phyloP scores from a whole-genome alignment of 2,797 vertebrate species.

The Schizothorax lantsangensis region DNA sequence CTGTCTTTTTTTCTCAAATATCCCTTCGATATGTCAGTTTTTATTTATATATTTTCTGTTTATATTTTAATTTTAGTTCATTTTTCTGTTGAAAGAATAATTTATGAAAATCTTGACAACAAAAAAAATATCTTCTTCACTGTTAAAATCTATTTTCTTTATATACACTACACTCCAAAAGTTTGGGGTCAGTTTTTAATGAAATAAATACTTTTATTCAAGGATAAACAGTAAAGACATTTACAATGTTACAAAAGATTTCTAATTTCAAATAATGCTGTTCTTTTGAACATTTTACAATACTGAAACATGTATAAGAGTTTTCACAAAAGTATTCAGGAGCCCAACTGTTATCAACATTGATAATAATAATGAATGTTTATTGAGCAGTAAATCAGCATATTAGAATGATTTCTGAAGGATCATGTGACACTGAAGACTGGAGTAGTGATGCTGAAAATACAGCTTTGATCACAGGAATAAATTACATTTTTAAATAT shows the following conservation, averaged over 20 bases:
- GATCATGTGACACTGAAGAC: too few relatives aligned
- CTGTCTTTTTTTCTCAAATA: too few relatives aligned
- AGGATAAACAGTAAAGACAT: not conserved
- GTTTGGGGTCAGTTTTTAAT: not conserved
- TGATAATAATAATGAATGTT: too few relatives aligned
- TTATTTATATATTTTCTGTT: too few relatives aligned
- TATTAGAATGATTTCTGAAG: too few relatives aligned
- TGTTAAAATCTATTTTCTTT: not conserved
- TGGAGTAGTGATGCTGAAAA: too few relatives aligned
- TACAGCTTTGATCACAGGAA: too few relatives aligned
- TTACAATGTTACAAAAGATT: not conserved
- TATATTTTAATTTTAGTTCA: too few relatives aligned
- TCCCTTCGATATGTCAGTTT: too few relatives aligned
- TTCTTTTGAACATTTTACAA: not conserved
- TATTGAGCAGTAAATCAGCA: too few relatives aligned
- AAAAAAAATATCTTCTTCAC: not conserved
- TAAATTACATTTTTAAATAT: too few relatives aligned
- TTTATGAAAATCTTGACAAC: not conserved
- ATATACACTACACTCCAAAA: not conserved
- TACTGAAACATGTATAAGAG: not conserved
- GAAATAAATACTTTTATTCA: not conserved
- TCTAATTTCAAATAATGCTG: not conserved
- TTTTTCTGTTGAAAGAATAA: not conserved
- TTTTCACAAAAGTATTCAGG: not conserved
- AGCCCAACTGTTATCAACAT: too few relatives aligned